phyloP scores from a whole-genome alignment of 2,797 vertebrate genomes.

The Galago senegalensis region DNA sequence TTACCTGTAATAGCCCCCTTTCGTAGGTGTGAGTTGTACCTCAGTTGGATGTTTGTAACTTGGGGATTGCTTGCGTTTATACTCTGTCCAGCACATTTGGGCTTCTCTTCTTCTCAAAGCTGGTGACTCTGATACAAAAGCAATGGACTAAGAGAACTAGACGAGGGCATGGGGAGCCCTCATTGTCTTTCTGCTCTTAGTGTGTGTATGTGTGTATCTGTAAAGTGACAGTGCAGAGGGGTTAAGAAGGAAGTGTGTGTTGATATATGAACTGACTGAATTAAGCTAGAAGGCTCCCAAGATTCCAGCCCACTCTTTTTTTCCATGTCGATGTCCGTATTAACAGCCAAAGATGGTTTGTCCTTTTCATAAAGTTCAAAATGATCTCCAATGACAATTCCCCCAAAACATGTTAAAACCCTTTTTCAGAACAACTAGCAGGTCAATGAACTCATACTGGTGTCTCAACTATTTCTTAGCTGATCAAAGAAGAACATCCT shows the following conservation, averaged over 20 bases:
- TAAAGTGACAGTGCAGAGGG: too few species aligned
- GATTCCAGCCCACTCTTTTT: neutral
- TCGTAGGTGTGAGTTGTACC: too few species aligned
- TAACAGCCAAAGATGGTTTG: neutral
- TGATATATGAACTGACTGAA: neutral
- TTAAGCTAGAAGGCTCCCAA: neutral
- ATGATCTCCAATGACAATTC: neutral
- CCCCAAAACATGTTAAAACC: neutral
- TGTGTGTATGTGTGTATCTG: rapidly evolving
- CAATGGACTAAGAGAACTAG: neutral
- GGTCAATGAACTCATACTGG: neutral
- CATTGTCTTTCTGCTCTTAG: too few species aligned
- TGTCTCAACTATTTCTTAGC: neutral
- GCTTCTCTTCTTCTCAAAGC: neutral
- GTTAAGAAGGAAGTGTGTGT: neutral
- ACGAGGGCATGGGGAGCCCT: neutral
- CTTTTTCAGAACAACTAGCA: neutral
- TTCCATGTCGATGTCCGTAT: neutral
- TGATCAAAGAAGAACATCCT: neutral
- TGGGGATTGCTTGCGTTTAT: rapidly evolving
- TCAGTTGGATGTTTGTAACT: too few species aligned
- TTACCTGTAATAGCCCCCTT: too few species aligned
- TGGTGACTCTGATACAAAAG: neutral
- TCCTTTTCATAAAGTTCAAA: constrained; percentile 3
- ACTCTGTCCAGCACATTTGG: neutral